Conservation (phyloP, 2,797 vertebrate genomes). For the Etheostoma perlongum region DNA sequence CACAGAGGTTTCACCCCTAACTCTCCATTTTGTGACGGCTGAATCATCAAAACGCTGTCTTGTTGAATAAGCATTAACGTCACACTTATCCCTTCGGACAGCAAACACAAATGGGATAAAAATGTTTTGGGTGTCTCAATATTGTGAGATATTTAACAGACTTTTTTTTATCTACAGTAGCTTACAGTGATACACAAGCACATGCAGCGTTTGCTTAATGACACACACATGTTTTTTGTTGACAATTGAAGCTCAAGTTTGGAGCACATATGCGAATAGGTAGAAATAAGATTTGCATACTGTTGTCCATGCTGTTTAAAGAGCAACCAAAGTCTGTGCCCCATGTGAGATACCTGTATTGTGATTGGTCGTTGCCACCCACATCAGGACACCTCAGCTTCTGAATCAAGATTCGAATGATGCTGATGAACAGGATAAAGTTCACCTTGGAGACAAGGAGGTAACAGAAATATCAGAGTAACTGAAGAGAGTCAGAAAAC, state of each 20-base stretch:
- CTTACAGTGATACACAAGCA: background rate
- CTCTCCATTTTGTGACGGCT: conserved; percentile 11
- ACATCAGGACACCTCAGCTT: conserved; percentile 92
- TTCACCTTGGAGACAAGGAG: conserved; percentile 85
- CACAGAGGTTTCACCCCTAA: background rate
- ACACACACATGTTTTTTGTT: no score
- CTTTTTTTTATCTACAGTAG: conserved; percentile 5
- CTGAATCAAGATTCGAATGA: conserved; percentile 92
- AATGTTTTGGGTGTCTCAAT: background rate
- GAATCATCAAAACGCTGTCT: conserved; percentile 31
- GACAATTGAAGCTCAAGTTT: background rate
- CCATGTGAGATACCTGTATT: conserved; percentile 87
- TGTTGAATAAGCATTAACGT: conserved; percentile 11
- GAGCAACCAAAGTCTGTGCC: background rate
- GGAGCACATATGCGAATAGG: background rate
- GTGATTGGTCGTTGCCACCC: conserved; percentile 91
- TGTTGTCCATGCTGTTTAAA: background rate
- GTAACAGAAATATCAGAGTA: background rate
- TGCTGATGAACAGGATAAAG: conserved; percentile 92
- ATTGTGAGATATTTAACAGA: conserved; percentile 7
- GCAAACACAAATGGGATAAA: conserved; percentile 21
- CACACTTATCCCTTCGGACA: conserved; percentile 36
- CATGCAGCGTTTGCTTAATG: background rate
- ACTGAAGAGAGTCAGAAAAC: background rate
- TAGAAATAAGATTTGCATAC: background rate